These are phyloP conservation scores for Metaphire vulgaris DNA, from an alignment of 1,140 invertebrate species.

Conservation along the genomic window DNA sequence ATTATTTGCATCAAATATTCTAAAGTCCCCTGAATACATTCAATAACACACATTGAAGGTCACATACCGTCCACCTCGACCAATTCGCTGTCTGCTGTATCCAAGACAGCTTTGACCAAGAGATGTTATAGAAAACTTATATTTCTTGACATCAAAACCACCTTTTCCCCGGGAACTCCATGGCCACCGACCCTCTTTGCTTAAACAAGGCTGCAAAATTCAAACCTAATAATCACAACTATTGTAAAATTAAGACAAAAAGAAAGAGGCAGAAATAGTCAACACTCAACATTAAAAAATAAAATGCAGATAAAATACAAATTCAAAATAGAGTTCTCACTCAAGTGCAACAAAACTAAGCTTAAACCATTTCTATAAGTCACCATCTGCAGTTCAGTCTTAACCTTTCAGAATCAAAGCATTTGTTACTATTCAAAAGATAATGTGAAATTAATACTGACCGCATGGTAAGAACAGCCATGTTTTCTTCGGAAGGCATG, in stretches of 20 bases:
- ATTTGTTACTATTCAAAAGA: neutral
- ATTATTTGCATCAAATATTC: too few relatives aligned
- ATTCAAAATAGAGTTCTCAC: neutral
- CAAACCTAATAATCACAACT: neutral
- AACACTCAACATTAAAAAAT: neutral
- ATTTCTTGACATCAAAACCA: neutral
- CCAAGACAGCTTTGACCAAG: slow-evolving; percentile 62
- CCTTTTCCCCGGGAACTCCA: neutral
- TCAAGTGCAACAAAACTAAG: neutral
- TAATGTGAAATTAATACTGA: slow-evolving; percentile 31
- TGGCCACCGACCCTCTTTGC: neutral
- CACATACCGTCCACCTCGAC: slow-evolving; percentile 72
- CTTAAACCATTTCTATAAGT: neutral
- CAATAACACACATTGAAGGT: neutral
- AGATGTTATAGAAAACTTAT: neutral
- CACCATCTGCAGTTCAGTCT: too few relatives aligned
- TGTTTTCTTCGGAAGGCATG: slow-evolving; percentile 82
- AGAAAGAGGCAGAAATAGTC: neutral
- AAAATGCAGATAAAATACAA: neutral
- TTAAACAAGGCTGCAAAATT: neutral
- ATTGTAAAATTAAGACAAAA: neutral
- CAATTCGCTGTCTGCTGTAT: slow-evolving; percentile 74
- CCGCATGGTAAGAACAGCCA: slow-evolving; percentile 75
- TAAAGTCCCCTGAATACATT: too few relatives aligned
- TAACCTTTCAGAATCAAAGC: too few relatives aligned